phyloP scores from a whole-genome alignment of 2,888 invertebrate species.

The Trichopria drosophilae region DNA sequence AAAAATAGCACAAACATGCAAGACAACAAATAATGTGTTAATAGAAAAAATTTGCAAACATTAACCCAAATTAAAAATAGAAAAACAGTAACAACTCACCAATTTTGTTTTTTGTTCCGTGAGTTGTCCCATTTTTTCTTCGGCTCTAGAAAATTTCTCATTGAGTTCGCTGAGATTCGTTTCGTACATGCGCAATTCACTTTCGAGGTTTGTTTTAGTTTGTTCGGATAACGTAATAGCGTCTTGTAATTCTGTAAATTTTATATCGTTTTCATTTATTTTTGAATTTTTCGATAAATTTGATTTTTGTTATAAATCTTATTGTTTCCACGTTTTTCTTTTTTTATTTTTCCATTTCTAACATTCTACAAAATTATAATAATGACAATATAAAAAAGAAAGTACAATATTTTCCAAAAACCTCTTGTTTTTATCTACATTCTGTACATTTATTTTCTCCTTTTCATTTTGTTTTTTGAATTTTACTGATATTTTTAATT shows the following conservation, averaged over 20 bases:
- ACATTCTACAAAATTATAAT: too few species aligned
- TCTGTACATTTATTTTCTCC: not conserved
- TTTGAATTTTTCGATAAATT: not conserved
- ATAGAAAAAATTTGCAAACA: not conserved
- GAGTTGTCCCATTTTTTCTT: constrained; percentile 64
- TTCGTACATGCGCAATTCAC: constrained; percentile 47
- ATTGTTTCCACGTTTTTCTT: too few species aligned
- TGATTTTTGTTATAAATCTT: too few species aligned
- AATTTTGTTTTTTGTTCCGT: constrained; percentile 65
- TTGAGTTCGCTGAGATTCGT: constrained; percentile 59
- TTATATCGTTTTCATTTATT: not conserved
- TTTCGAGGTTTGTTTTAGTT: constrained; percentile 49
- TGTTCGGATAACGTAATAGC: constrained; percentile 48
- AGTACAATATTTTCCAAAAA: too few species aligned
- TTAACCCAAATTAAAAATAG: too few species aligned
- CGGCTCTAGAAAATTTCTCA: constrained; percentile 62
- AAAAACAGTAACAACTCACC: constrained; percentile 44
- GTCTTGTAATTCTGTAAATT: constrained; percentile 47
- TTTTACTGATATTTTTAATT: not conserved
- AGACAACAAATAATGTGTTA: not conserved
- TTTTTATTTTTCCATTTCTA: too few species aligned
- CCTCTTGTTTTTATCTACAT: too few species aligned
- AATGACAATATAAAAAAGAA: too few species aligned
- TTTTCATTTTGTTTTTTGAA: not conserved
- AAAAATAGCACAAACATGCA: not conserved